Evolutionary conservation across 1,140 invertebrate genomes (phyloP), one percentile per base, ranked within the genome.

Genomic region (Heliothis virescens): DNA sequence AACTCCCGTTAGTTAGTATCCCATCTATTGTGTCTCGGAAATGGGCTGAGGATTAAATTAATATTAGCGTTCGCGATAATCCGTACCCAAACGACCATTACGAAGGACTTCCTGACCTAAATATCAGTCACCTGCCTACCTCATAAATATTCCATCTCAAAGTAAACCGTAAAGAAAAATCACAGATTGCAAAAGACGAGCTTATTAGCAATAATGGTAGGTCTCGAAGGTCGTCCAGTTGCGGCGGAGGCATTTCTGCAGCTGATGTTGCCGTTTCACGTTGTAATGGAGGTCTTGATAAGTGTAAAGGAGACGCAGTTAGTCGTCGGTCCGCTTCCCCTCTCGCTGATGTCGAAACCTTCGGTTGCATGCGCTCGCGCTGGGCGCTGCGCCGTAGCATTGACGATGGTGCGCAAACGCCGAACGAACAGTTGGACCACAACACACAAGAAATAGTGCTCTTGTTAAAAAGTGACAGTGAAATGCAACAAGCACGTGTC

Each of bases 141-240:
- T 63, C 21, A 62, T 34, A 76, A 76, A 63, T 76, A 76, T 76
- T 76, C 59, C 59, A 63, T 63, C 47, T 76, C 18, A 62, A 63
- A 52, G 26, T 63, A 52, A 63, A 63, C 15, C 69, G 47, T 47
- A 50, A 76, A 88, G 83, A 82, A 87, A 86, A 85, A 84, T 85
- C 69, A 83, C 65, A 77, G 84, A 89, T 93, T 93, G 90, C 90
- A 90, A 92, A 92, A 93, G 79, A 85, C 82, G 79, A 87, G 85
- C 85, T 90, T 92, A 90, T 89, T 89, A 92, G 90, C 90, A 92
- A 92, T 91, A 92, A 91, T 90, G 86, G 88, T 90, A 85, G 85
- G 86, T 82, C 82, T 85, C 88, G 90, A 92, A 94, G 92, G 92
- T 92, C 90, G 87, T 82, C 91, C 87, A 88, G 84, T 89, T 87